Evolutionary conservation across 2,888 invertebrate genomes (phyloP).

Genomic region (Ormyrus pomaceus): DNA sequence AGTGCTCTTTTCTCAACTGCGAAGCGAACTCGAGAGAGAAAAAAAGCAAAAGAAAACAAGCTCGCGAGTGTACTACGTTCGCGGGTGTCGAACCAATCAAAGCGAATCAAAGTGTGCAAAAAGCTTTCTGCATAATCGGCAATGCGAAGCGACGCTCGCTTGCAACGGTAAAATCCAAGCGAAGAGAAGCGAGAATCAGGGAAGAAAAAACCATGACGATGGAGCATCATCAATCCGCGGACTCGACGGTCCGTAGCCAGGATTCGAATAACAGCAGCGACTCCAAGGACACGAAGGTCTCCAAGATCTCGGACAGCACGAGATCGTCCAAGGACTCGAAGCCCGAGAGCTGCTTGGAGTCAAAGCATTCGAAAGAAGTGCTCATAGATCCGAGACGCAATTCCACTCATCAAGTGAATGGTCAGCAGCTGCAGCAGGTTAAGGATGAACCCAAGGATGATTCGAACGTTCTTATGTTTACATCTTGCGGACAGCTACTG

Average conservation of each 20-base stretch:
- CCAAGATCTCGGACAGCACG: slow-evolving; percentile 60
- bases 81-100: neutral
- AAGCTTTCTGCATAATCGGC: neutral
- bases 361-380: slow-evolving; percentile 72
- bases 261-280: slow-evolving; percentile 70
- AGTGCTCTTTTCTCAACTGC: neutral
- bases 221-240: slow-evolving; percentile 56
- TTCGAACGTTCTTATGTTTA: slow-evolving; percentile 70
- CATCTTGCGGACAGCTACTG: slow-evolving; percentile 71
- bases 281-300: slow-evolving; percentile 64
- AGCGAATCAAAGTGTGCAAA: no score
- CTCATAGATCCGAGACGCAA: slow-evolving; percentile 66
- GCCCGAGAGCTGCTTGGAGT: slow-evolving; percentile 70
- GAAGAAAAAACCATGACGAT: neutral
- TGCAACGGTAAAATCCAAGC: neutral
- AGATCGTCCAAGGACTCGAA: slow-evolving; percentile 64
- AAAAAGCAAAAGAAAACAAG: neutral
- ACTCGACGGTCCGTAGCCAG: slow-evolving; percentile 72
- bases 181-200: neutral
- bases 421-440: slow-evolving; percentile 52
- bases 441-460: slow-evolving; percentile 65
- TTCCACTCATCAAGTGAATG: slow-evolving; percentile 57
- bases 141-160: neutral
- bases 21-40: neutral
- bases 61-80: neutral